phyloP scores from a whole-genome alignment of 2,888 invertebrate species.

The Sarcophaga caerulescens region DNA sequence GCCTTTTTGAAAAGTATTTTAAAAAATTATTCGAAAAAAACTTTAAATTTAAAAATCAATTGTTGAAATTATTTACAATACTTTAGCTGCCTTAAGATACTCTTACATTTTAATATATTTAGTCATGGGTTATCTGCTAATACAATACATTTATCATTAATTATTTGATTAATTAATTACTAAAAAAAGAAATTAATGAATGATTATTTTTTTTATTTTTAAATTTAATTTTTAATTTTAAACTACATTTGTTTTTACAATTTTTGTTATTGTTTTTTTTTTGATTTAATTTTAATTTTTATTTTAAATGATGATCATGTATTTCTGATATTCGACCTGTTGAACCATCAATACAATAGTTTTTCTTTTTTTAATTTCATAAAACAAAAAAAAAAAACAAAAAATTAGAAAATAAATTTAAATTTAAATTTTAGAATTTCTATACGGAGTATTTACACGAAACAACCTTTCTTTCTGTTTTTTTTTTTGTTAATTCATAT shows the following conservation, averaged over 20 bases:
- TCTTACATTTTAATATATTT: not conserved
- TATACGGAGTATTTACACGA: slow-evolving; percentile 56
- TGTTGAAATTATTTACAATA: slow-evolving; percentile 51
- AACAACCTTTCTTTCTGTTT: slow-evolving; percentile 55
- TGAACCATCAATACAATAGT: slow-evolving; percentile 34
- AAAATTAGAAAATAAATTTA: slow-evolving; percentile 3
- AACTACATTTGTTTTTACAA: not conserved
- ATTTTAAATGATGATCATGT: slow-evolving; percentile 54
- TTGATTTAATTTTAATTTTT: too few species aligned
- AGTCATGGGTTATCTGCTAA: not conserved
- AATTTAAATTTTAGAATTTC: not conserved
- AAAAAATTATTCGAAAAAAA: too few species aligned
- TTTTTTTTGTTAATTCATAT: slow-evolving; percentile 17
- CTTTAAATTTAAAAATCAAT: not conserved
- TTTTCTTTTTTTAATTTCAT: not conserved
- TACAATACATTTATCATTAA: too few species aligned
- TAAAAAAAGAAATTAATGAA: slow-evolving; percentile 1
- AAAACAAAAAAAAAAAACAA: not conserved
- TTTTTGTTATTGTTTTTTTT: too few species aligned
- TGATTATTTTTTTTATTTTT: slow-evolving; percentile 39
- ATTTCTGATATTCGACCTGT: slow-evolving; percentile 63
- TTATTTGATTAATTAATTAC: not conserved
- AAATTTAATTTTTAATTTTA: slow-evolving; percentile 20
- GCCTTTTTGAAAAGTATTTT: too few species aligned
- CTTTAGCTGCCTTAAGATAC: slow-evolving; percentile 58